phyloP scores from a whole-genome alignment of 2,888 invertebrate species.

The Trissonchulus latispiculum region DNA sequence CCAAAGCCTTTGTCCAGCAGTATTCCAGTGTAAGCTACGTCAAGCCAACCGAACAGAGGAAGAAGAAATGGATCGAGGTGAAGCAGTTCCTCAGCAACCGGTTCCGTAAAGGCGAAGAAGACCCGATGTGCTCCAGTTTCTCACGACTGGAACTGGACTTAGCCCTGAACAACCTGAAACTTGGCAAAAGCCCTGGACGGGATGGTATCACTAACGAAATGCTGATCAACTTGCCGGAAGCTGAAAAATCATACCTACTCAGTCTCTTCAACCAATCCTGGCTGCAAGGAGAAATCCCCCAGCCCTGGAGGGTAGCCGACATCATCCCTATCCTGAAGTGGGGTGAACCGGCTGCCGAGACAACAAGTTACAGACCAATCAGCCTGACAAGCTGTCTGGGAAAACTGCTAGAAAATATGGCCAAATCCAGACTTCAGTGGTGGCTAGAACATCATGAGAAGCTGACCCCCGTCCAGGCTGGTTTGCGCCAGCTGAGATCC shows the following conservation, averaged over 20 bases:
- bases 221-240: conserved; percentile 2
- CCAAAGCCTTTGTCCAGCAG: conserved; percentile 7
- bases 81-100: neutral
- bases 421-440: neutral
- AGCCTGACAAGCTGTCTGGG: neutral
- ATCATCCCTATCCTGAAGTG: conserved; percentile 7
- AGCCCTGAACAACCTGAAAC: conserved; percentile 5
- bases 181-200: neutral
- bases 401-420: conserved; percentile 3
- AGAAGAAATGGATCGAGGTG: neutral
- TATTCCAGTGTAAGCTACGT: conserved; percentile 8
- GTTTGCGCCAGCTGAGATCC: neutral
- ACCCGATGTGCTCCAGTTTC: neutral
- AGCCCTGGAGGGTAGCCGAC: conserved; percentile 4
- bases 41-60: neutral
- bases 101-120: neutral
- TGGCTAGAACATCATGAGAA: neutral
- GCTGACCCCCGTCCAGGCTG: neutral
- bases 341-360: neutral
- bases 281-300: neutral
- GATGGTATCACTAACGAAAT: neutral
- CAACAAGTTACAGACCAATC: conserved; percentile 8
- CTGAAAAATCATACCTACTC: neutral
- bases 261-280: conserved; percentile 4
- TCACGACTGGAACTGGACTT: neutral